These are phyloP conservation scores for Athrips mouffetella DNA, from an alignment of 2,888 invertebrate species.

Conservation along the genomic window DNA sequence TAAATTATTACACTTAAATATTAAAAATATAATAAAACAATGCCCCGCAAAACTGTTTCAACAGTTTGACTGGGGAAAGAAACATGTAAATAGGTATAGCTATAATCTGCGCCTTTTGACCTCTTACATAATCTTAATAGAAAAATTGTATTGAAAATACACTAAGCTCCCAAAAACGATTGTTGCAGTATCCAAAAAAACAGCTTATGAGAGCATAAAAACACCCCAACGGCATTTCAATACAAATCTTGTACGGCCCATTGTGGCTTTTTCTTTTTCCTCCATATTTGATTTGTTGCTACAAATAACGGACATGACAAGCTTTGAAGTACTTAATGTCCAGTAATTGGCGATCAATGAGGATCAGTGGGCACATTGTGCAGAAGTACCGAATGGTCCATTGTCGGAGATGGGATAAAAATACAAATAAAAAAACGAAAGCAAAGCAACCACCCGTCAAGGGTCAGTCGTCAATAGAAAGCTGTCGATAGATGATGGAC, in stretches of 20 bases:
- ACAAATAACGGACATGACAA: conserved; percentile 74
- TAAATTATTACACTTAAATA: too few relatives aligned
- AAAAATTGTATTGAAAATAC: conserved; percentile 34
- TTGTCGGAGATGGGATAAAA: conserved; percentile 60
- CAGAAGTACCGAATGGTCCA: conserved; percentile 61
- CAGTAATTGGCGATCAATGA: conserved; percentile 79
- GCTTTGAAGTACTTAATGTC: conserved; percentile 77
- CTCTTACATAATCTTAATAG: conserved; percentile 37
- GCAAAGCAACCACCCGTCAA: conserved; percentile 55
- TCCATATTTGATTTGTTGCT: conserved; percentile 72
- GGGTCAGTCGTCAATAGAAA: conserved; percentile 54
- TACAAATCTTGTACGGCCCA: conserved; percentile 63
- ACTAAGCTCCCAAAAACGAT: conserved; percentile 47
- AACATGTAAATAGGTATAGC: too few relatives aligned
- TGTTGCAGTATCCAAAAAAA: conserved; percentile 54
- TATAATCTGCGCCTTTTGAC: conserved; percentile 48
- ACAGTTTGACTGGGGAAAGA: too few relatives aligned
- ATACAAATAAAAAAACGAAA: conserved; percentile 51
- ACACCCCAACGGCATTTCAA: conserved; percentile 54
- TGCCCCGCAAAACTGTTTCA: too few relatives aligned
- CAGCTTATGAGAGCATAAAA: conserved; percentile 55
- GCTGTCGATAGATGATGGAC: conserved; percentile 60
- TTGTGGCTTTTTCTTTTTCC: conserved; percentile 57
- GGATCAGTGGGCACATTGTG: conserved; percentile 78
- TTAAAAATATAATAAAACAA: too few relatives aligned